Evolutionary conservation across 1,140 invertebrate species (phyloP).

Genomic region (Brachionus koreanus): DNA sequence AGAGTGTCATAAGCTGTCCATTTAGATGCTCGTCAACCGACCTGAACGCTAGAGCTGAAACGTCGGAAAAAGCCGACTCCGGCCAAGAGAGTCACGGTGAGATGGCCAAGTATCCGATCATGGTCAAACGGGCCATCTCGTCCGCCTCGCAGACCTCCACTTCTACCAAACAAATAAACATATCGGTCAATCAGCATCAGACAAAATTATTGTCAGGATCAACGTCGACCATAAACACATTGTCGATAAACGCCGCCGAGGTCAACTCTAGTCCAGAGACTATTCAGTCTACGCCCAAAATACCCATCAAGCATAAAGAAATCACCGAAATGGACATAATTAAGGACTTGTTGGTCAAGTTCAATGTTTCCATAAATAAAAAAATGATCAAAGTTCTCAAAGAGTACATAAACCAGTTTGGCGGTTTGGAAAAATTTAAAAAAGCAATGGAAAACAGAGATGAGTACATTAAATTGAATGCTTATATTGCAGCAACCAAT

Average conservation of each 20-base stretch:
- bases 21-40: conserved; percentile 17
- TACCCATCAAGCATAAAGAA: not conserved
- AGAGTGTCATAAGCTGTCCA: conserved; percentile 24
- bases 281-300: not conserved
- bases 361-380: conserved; percentile 35
- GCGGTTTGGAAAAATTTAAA: conserved; percentile 22
- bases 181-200: not conserved
- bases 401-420: conserved; percentile 10
- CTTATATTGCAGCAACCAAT: conserved; percentile 10
- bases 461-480: conserved; percentile 7
- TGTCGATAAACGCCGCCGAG: not conserved
- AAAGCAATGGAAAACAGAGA: conserved; percentile 9
- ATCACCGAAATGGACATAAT: not conserved
- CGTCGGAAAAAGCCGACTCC: not conserved
- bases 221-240: not conserved
- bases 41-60: not conserved
- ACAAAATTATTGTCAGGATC: not conserved
- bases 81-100: not conserved
- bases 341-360: conserved; percentile 22
- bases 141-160: not conserved
- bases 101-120: not conserved
- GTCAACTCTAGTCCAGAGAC: not conserved
- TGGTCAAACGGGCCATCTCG: conserved; percentile 11
- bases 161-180: conserved; percentile 20
- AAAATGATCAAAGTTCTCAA: conserved; percentile 24